Evolutionary conservation across 1,140 invertebrate genomes (phyloP).

Genomic region (Ceratina japonica): DNA sequence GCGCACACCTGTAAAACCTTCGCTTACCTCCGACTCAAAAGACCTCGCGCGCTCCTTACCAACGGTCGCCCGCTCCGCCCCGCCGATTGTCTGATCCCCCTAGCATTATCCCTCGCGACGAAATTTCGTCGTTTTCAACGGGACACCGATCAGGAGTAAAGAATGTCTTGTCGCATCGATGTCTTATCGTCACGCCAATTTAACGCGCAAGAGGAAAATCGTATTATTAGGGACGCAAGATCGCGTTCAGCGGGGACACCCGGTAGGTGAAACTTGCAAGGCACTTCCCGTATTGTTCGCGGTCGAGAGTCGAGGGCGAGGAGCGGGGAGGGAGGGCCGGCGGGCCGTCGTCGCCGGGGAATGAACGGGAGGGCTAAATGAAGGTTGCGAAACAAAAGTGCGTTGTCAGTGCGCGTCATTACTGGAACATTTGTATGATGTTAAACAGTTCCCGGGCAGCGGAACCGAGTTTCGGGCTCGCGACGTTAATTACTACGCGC

Average conservation of each 20-base stretch:
- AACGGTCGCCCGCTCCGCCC: neutral
- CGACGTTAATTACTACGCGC: constrained; percentile 47
- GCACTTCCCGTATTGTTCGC: constrained; percentile 47
- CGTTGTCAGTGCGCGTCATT: constrained; percentile 53
- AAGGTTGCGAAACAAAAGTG: constrained; percentile 54
- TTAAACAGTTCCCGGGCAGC: constrained; percentile 39
- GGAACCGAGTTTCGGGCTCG: constrained; percentile 32
- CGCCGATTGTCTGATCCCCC: constrained; percentile 6
- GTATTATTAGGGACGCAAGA: neutral
- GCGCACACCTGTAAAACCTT: constrained; percentile 53
- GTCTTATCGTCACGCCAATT: no score
- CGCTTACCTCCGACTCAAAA: constrained; percentile 61
- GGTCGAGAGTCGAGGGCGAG: constrained; percentile 28
- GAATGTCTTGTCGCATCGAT: neutral
- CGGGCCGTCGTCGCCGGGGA: constrained; percentile 33
- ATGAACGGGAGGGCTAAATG: constrained; percentile 48
- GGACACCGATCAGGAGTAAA: neutral
- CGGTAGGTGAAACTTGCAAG: constrained; percentile 27
- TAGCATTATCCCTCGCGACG: neutral
- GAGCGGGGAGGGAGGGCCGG: constrained; percentile 24
- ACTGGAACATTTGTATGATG: constrained; percentile 52
- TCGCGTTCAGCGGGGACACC: constrained; percentile 10
- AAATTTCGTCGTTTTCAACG: neutral
- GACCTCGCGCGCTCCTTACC: constrained; percentile 57
- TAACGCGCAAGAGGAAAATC: neutral